Conservation (phyloP, 1,140 invertebrate species). For the Heliconius nattereri region DNA sequence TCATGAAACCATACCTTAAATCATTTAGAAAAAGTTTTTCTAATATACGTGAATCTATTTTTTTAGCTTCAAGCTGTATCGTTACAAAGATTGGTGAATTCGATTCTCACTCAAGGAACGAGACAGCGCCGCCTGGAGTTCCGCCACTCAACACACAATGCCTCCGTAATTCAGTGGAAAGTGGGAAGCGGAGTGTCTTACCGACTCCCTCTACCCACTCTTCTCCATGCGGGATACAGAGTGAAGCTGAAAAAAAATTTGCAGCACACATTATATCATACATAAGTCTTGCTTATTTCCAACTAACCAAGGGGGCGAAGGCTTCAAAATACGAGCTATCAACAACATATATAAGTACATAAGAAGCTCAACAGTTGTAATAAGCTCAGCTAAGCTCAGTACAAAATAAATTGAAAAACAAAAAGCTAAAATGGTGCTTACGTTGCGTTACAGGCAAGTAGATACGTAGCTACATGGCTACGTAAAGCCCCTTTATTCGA, state of each 20-base stretch:
- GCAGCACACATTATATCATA: too few species aligned
- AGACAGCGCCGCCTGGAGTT: too few species aligned
- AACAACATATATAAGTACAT: background rate
- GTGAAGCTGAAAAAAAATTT: too few species aligned
- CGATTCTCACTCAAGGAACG: too few species aligned
- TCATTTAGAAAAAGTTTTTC: background rate
- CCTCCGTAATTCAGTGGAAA: too few species aligned
- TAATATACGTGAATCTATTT: background rate
- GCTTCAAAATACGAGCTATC: background rate
- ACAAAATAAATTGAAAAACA: constrained; percentile 8
- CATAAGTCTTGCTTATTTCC: too few species aligned
- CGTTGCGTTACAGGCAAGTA: background rate
- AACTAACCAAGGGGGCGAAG: too few species aligned
- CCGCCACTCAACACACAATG: too few species aligned
- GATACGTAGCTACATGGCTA: constrained; percentile 10
- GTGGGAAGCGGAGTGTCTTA: too few species aligned
- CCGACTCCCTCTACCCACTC: too few species aligned
- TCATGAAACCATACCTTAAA: background rate
- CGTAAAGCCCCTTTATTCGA: constrained; percentile 18
- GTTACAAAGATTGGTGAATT: background rate
- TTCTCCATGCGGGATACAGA: too few species aligned
- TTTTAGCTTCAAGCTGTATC: background rate
- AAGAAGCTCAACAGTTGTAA: constrained; percentile 3
- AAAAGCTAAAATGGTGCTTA: constrained; percentile 16
- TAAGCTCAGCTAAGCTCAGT: background rate